Evolutionary conservation across 1,140 invertebrate species (phyloP).

Genomic region (Metaphire vulgaris): DNA sequence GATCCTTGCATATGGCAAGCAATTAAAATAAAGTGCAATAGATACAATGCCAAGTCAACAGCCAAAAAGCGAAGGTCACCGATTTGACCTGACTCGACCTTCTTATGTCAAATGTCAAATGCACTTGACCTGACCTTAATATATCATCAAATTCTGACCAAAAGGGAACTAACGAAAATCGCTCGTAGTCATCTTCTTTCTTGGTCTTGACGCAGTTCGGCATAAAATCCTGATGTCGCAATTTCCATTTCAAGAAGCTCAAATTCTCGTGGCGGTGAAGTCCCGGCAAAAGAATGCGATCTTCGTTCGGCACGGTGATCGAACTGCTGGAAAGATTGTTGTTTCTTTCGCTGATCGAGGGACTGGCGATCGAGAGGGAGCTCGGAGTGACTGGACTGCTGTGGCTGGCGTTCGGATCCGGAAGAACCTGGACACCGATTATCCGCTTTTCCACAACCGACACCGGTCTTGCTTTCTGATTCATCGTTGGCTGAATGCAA

Average conservation of each 20-base stretch:
- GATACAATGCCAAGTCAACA: too few relatives aligned
- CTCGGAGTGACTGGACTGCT: neutral
- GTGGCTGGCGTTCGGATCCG: neutral
- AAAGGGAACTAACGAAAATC: slow-evolving; percentile 21
- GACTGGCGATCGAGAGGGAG: neutral
- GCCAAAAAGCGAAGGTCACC: too few relatives aligned
- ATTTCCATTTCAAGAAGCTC: neutral
- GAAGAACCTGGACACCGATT: neutral
- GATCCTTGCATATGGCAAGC: too few relatives aligned
- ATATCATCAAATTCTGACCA: too few relatives aligned
- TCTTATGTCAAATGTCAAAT: too few relatives aligned
- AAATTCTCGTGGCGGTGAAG: neutral
- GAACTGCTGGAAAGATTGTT: neutral
- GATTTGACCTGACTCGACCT: too few relatives aligned
- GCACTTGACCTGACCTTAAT: too few relatives aligned
- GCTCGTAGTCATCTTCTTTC: slow-evolving; percentile 21
- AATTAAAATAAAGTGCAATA: too few relatives aligned
- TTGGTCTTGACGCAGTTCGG: slow-evolving; percentile 8
- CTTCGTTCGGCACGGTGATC: neutral
- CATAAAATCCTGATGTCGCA: slow-evolving; percentile 22
- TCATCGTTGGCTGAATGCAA: neutral
- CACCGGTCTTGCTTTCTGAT: neutral
- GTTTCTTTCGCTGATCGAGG: neutral
- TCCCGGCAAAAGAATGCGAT: neutral
- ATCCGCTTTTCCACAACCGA: neutral